Percentiles rank a stretch among this genome's conserved stretches.
phyloP scores from a whole-genome alignment of 2,888 invertebrate genomes.

The Clusia tigrina region DNA sequence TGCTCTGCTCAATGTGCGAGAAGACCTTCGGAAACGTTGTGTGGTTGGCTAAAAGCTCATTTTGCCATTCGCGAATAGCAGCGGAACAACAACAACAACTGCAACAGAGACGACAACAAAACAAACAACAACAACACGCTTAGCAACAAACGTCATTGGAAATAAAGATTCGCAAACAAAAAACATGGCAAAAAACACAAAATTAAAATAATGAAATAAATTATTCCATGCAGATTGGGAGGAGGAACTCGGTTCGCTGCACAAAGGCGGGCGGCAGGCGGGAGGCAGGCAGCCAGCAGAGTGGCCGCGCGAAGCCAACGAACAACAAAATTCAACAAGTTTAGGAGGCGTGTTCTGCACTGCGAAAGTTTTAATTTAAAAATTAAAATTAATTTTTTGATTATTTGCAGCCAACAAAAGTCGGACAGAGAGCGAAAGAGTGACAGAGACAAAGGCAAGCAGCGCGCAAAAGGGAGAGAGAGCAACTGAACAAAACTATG shows the following conservation, averaged over 20 bases:
- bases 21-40: slow-evolving; percentile 36
- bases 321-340: too few species aligned
- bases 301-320: too few species aligned
- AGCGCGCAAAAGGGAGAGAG: too few species aligned
- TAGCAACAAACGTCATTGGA: not conserved
- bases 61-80: slow-evolving; percentile 27
- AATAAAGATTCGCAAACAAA: slow-evolving; percentile 17
- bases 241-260: not conserved
- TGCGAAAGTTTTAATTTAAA: too few species aligned
- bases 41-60: slow-evolving; percentile 34
- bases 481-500: too few species aligned
- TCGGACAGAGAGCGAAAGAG: too few species aligned
- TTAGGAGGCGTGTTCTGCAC: too few species aligned
- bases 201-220: slow-evolving; percentile 10
- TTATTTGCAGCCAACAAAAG: too few species aligned
- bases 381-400: too few species aligned
- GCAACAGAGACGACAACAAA: slow-evolving; percentile 14
- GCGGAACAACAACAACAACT: slow-evolving; percentile 9
- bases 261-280: not conserved
- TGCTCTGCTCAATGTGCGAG: slow-evolving; percentile 25
- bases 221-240: not conserved
- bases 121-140: not conserved
- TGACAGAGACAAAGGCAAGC: too few species aligned
- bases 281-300: too few species aligned
- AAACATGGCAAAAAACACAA: slow-evolving; percentile 19